Conservation (phyloP, 2,888 invertebrate genomes). For the Mesopsocus fuscifrons region DNA sequence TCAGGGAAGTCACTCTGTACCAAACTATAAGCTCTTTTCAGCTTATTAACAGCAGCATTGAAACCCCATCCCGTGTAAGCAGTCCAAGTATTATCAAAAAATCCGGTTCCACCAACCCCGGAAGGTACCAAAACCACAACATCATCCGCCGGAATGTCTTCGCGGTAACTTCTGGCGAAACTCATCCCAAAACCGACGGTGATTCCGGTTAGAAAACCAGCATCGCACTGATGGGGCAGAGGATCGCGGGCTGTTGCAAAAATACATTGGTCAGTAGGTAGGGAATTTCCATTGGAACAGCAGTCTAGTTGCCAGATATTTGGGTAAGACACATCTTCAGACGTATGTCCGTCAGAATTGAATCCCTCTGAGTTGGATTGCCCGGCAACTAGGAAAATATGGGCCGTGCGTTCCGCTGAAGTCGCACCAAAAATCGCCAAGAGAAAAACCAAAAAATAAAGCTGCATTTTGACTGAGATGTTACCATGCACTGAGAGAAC, state of each 20-base stretch:
- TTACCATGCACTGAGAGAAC: too few species aligned
- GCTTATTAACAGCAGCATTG: neutral
- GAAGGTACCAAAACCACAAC: neutral
- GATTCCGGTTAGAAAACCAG: neutral
- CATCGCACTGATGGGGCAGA: neutral
- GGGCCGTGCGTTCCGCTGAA: too few species aligned
- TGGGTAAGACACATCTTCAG: neutral
- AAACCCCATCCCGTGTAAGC: neutral
- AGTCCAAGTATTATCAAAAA: neutral
- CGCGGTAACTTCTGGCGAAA: neutral
- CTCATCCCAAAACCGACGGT: neutral
- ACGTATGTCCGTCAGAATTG: neutral
- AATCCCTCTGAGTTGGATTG: neutral
- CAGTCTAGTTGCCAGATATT: neutral
- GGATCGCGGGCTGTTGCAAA: neutral
- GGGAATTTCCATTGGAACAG: neutral
- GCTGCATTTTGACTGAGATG: too few species aligned
- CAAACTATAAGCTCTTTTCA: neutral
- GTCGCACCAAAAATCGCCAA: too few species aligned
- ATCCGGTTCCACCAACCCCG: neutral
- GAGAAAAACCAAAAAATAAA: too few species aligned
- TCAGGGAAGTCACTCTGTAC: too few species aligned
- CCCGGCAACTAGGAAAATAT: neutral
- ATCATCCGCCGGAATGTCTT: neutral
- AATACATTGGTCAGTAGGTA: neutral